Conservation (phyloP, 2,888 invertebrate genomes). For the Synanthedon formicaeformis region DNA sequence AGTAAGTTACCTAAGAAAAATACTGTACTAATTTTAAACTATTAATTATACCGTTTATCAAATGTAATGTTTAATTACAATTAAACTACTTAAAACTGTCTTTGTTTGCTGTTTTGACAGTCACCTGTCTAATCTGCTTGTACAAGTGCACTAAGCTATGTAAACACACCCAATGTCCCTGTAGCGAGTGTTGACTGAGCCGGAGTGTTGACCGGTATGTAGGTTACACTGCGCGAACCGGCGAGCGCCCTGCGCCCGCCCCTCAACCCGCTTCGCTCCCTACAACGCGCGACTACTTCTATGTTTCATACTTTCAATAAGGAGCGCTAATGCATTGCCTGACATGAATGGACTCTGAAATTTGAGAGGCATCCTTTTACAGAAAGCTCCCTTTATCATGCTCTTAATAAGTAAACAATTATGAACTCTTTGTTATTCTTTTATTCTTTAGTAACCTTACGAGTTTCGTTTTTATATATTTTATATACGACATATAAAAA, state of each 20-base stretch:
- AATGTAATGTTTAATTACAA: too few species aligned
- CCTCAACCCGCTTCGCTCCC: constrained; percentile 15
- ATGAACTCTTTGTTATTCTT: too few species aligned
- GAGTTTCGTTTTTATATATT: too few species aligned
- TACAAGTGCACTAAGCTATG: constrained; percentile 35
- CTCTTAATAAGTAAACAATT: too few species aligned
- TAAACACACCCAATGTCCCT: constrained; percentile 64
- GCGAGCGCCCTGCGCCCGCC: constrained; percentile 26
- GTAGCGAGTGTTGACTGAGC: constrained; percentile 70
- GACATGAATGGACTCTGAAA: too few species aligned
- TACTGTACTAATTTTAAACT: too few species aligned
- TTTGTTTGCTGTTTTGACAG: not conserved
- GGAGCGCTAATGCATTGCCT: constrained; percentile 38
- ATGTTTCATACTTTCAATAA: constrained; percentile 56
- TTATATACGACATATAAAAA: too few species aligned
- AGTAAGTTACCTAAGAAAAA: too few species aligned
- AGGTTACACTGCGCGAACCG: constrained; percentile 64
- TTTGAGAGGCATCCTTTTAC: too few species aligned
- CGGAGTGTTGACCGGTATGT: constrained; percentile 72
- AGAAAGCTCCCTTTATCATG: too few species aligned
- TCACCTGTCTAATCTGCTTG: constrained; percentile 14
- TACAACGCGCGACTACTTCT: constrained; percentile 51
- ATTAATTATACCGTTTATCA: too few species aligned
- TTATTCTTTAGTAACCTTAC: too few species aligned
- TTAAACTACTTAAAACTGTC: not conserved